Evolutionary conservation across 2,797 vertebrate species (phyloP), one percentile per base, ranked within the genome.

Genomic region (Enteromius mattozi): DNA sequence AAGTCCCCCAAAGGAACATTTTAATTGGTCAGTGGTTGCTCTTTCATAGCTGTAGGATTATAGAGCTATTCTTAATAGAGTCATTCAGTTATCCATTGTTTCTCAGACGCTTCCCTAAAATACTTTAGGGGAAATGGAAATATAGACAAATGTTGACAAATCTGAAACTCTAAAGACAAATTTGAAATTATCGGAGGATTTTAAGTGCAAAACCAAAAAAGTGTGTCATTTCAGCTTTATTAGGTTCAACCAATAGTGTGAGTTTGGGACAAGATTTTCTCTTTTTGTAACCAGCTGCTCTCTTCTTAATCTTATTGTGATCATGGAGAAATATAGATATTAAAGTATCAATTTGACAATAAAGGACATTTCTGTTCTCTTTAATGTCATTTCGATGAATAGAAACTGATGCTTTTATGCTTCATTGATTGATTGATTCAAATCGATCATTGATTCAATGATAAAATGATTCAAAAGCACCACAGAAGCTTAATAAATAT

Each of bases 11-110:
- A 49, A 47, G 77, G 27, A 68, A 14, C 6, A 13, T 78, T 78
- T 78, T 65, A 45, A 65, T 78, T 78, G 56, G 56, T 30, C 76
- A 78, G n/a, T 45, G 24, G 35, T 24, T 59, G 21, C 21, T 77
- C 13, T 75, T 54, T 75, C 30, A 6, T 54, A 35, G 49, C 19
- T 54, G 17, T 54, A 24, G 54, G 54, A 40, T 59, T n/a, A 69
- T 69, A 68, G 7, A 68, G 65, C 17, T 37, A 21, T 68, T 68
- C 33, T 68, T 7, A 56, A 76, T 76, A 21, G 21, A 37, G 21
- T 54, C 2, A 10, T 59, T 4, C 59, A 59, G 59, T 27, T 56
- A 56, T 59, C 7, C 13, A 10, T 35, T 17, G 35, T 37, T 12
- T 42, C 21, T 59, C 35, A 17, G 54, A 61, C 27, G n/a, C 14